A percentile compares a stretch with the other conserved stretches of the same genome.
Conservation (phyloP, 2,113 vertebrate genomes). For the Colaptes auratus region DNA sequence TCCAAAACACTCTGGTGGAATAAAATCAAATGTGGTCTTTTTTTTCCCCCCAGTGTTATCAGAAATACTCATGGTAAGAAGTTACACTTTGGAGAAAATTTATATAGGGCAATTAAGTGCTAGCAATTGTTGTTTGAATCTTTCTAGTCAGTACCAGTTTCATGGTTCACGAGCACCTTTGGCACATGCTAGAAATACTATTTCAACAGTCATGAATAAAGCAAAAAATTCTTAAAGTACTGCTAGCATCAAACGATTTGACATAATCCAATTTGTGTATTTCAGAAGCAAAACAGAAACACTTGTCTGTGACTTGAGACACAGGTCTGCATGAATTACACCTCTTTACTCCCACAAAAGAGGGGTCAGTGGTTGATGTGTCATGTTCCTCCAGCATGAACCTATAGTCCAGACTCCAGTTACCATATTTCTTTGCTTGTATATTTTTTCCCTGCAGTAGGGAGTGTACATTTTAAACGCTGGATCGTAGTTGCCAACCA, state of each 20-base stretch:
- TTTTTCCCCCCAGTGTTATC: neutral
- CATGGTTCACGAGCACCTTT: neutral
- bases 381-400: neutral
- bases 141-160: neutral
- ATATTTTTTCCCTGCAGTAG: neutral
- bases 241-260: neutral
- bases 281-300: neutral
- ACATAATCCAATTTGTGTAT: neutral
- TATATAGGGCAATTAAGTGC: neutral
- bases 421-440: neutral
- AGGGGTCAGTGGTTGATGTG: neutral
- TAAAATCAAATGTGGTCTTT: neutral
- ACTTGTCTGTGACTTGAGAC: neutral
- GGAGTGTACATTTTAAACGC: neutral
- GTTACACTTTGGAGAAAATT: neutral
- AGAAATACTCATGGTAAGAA: neutral
- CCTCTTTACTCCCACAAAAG: neutral
- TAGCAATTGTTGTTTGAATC: neutral
- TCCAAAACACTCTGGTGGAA: neutral
- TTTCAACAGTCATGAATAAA: neutral
- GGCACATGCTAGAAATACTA: neutral
- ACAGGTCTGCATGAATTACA: neutral
- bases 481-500: neutral
- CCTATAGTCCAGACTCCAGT: neutral
- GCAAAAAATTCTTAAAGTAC: neutral